Conservation (phyloP, 2,888 invertebrate genomes). For the Zeuzera pyrina region DNA sequence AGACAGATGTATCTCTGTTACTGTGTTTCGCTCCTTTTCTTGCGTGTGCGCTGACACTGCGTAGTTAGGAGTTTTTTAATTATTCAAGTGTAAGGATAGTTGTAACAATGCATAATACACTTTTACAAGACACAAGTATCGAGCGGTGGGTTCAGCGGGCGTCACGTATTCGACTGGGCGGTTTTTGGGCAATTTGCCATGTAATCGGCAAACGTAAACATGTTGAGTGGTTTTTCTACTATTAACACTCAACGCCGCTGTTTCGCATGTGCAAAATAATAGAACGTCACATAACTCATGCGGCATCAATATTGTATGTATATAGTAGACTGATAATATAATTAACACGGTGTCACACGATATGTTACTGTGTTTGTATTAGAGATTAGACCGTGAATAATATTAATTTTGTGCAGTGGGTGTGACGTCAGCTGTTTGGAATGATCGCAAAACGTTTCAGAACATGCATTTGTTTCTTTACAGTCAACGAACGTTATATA, state of each 20-base stretch:
- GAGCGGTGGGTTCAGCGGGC: conserved; percentile 11
- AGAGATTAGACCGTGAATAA: neutral
- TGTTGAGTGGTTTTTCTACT: conserved; percentile 3
- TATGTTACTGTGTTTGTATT: neutral
- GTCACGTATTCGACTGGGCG: conserved; percentile 19
- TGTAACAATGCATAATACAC: neutral
- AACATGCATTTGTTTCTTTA: neutral
- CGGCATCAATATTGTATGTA: too few species aligned
- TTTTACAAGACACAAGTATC: neutral
- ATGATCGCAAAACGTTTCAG: neutral
- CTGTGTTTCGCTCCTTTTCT: conserved; percentile 6
- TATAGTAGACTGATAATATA: too few species aligned
- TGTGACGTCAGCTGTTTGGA: neutral
- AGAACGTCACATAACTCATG: too few species aligned
- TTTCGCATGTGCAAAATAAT: too few species aligned
- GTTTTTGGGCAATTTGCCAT: conserved; percentile 29
- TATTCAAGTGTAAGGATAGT: conserved; percentile 4
- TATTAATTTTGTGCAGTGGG: neutral
- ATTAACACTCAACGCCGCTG: too few species aligned
- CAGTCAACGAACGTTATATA: too few species aligned
- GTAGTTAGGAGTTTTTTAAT: neutral
- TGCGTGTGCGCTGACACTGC: conserved; percentile 8
- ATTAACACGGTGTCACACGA: neutral
- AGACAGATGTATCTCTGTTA: conserved; percentile 5
- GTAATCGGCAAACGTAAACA: conserved; percentile 11